Conservation (phyloP, 2,888 invertebrate genomes). For the Epiblema foenella region DNA sequence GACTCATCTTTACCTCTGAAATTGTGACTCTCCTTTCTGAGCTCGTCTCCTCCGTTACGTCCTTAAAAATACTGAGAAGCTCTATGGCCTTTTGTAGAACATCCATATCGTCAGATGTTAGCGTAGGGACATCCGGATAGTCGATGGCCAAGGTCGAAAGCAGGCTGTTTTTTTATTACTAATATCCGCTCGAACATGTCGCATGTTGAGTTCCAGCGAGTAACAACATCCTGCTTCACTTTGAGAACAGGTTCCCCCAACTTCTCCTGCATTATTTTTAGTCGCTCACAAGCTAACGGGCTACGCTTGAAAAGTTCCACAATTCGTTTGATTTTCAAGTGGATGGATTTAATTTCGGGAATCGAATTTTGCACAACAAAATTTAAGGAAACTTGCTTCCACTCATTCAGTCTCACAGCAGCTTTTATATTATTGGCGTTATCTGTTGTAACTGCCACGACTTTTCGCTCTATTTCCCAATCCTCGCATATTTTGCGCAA, state of each 20-base stretch:
- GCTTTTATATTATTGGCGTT: neutral
- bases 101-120: neutral
- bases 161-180: neutral
- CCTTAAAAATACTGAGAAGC: neutral
- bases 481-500: neutral
- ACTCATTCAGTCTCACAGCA: neutral
- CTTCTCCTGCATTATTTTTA: neutral
- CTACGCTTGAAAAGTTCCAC: neutral
- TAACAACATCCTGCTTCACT: neutral
- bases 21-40: neutral
- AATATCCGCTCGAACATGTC: neutral
- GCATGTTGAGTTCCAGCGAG: neutral
- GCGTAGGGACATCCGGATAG: neutral
- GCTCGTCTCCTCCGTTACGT: neutral
- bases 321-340: neutral
- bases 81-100: neutral
- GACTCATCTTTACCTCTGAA: neutral
- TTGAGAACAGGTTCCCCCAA: neutral
- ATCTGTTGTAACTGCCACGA: neutral
- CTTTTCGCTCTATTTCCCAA: neutral
- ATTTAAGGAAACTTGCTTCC: neutral
- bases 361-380: neutral
- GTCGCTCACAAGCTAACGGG: neutral
- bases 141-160: neutral
- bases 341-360: too few relatives aligned